Conservation (phyloP, 2,797 vertebrate species). For the Esox lucius region DNA sequence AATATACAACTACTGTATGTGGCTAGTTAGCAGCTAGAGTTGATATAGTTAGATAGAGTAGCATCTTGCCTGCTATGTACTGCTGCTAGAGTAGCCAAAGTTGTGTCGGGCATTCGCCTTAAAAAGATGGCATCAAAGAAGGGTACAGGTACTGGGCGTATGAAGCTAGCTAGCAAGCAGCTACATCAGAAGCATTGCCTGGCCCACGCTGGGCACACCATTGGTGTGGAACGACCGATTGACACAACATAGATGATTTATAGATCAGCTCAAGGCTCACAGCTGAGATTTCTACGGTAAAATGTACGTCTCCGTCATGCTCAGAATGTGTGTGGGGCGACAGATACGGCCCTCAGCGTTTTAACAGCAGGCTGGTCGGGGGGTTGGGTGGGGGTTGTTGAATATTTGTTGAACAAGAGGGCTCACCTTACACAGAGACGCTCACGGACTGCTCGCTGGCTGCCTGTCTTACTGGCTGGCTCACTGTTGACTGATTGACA, state of each 20-base stretch:
- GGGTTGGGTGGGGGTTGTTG: slow-evolving; percentile 48
- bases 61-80: too few species aligned
- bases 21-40: too few species aligned
- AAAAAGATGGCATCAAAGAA: neutral
- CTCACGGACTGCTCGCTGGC: too few species aligned
- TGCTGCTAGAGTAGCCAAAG: too few species aligned
- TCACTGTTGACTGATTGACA: too few species aligned
- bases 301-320: slow-evolving; percentile 61
- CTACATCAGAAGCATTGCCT: slow-evolving; percentile 45
- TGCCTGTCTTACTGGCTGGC: too few species aligned
- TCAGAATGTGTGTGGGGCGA: neutral
- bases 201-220: slow-evolving; percentile 17
- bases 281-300: slow-evolving; percentile 74
- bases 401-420: slow-evolving; percentile 58
- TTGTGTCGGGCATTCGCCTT: neutral
- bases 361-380: slow-evolving; percentile 48
- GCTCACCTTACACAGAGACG: slow-evolving; percentile 38
- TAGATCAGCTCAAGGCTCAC: slow-evolving; percentile 71
- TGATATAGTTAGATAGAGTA: too few species aligned
- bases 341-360: slow-evolving; percentile 50
- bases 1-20: too few species aligned
- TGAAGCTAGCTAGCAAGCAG: neutral
- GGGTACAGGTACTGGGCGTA: too few species aligned
- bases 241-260: slow-evolving; percentile 64
- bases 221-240: slow-evolving; percentile 53